Evolutionary conservation across 2,113 vertebrate species (phyloP), one percentile per base, ranked within the genome.

Genomic region (Lepidothrix coronata): DNA sequence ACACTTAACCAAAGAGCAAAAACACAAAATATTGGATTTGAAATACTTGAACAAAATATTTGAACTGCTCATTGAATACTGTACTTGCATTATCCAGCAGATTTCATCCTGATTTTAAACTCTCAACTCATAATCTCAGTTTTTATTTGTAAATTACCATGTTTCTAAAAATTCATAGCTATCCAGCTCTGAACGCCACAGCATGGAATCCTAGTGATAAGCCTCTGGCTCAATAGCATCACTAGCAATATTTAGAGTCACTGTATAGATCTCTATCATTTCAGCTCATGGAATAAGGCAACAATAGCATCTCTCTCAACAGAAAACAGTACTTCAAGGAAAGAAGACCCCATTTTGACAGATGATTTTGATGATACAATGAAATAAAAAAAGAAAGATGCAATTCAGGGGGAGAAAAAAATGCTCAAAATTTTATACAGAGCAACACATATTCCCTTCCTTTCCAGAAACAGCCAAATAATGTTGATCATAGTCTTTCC

Each of bases 1-100:
- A 76, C 33, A 43, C 37, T 89, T 78, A 61, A 85, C 16, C 35
- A 61, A 67, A 68, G 16, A 63, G 37, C 30, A 41, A 91, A 35
- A 84, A 93, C 63, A n/a, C 5, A 73, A 85, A 71, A 63, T 11
- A 79, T 5, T 72, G 14, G 31, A 77, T 90, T 88, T 90, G 31
- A 88, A 91, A 84, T 59, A 75, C 30, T 85, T 77, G 51, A 95
- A 89, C 13, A 74, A 94, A 89, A 62, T 81, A 91, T 59, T 82
- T 67, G 33, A 95, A 79, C 28, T 74, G 35, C 18, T 80, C 23
- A 70, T 30, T 72, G 33, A 41, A 14, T 25, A 14, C 19, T 82
- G 48, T 62, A 54, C 35, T 23, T 65, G 61, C 44, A 84, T 73
- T 76, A 72, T 48, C 55, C 78, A 88, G 14, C 25, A 91, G n/a